Evolutionary conservation across 2,113 vertebrate genomes (phyloP).

Genomic region (Sinocyclocheilus grahami): DNA sequence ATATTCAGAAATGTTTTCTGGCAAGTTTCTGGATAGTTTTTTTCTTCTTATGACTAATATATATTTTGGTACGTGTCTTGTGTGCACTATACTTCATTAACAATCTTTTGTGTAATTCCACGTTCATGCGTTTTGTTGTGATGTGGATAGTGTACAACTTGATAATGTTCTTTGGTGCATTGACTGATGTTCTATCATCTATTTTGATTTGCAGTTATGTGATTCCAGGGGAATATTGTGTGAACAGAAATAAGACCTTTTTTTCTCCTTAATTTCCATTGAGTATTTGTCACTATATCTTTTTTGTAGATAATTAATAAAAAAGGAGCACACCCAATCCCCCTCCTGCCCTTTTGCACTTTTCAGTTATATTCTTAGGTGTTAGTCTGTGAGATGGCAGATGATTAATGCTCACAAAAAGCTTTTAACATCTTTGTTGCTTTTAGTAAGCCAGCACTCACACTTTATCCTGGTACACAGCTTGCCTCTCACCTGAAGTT

Average conservation of each 20-base stretch:
- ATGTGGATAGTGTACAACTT: not conserved
- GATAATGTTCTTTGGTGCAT: not conserved
- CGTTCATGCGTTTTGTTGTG: not conserved
- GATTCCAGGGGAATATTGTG: not conserved
- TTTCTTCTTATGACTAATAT: not conserved
- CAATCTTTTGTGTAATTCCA: not conserved
- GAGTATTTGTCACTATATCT: not conserved
- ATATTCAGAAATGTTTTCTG: too few species aligned
- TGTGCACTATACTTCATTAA: too few species aligned
- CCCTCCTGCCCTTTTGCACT: conserved; percentile 14
- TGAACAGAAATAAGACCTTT: not conserved
- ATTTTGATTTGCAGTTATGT: not conserved
- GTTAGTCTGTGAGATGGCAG: not conserved
- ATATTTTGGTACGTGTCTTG: too few species aligned
- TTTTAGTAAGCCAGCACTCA: not conserved
- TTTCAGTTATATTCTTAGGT: conserved; percentile 24
- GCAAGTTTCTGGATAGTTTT: too few species aligned
- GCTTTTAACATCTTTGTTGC: conserved; percentile 31
- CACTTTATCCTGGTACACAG: not conserved
- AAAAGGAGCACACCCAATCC: too few species aligned
- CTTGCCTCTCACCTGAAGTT: not conserved
- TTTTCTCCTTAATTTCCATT: not conserved
- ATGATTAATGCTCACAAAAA: conserved; percentile 46
- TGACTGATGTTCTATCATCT: not conserved
- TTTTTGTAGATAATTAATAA: not conserved